Percentiles rank a stretch among this genome's conserved stretches.
These are phyloP conservation scores for Antedon bifida DNA, from an alignment of 35 echinoderm and acorn worm genomes.

Conservation along the genomic window DNA sequence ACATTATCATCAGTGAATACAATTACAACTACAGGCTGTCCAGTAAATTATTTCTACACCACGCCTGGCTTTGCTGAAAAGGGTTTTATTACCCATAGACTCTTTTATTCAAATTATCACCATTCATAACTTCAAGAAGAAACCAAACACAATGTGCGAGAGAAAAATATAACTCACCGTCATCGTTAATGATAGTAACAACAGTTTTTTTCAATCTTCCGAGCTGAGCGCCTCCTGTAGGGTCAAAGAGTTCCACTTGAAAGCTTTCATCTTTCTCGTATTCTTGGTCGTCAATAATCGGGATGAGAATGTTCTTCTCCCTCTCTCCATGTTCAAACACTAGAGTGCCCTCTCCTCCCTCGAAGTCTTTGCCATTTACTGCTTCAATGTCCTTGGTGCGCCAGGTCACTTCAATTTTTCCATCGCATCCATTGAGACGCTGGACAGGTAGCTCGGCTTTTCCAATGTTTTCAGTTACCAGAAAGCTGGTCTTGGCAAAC, in stretches of 20 bases:
- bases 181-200: conserved; percentile 93
- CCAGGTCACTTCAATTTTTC: conserved; percentile 73
- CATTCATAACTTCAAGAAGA: too few species aligned
- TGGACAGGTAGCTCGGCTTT: conserved; percentile 42
- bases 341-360: conserved; percentile 55
- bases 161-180: conserved; percentile 46
- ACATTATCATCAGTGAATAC: too few species aligned
- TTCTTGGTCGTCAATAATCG: conserved; percentile 93
- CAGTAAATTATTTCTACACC: too few species aligned
- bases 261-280: conserved; percentile 98
- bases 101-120: too few species aligned
- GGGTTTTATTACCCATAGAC: too few species aligned
- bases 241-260: conserved; percentile 72
- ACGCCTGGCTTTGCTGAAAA: too few species aligned
- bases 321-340: conserved; percentile 81
- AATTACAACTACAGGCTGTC: too few species aligned
- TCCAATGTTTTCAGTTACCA: conserved; percentile 87
- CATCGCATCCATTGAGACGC: conserved; percentile 60
- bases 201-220: conserved; percentile 89
- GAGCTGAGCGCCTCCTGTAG: conserved; percentile 57
- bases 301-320: conserved; percentile 87
- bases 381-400: conserved; percentile 83
- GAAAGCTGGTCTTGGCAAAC: conserved; percentile 72
- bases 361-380: conserved; percentile 70
- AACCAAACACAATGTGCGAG: too few species aligned